These are phyloP conservation scores for Malaclemys terrapin DNA, from an alignment of 2,113 vertebrate genomes.

Conservation along the genomic window DNA sequence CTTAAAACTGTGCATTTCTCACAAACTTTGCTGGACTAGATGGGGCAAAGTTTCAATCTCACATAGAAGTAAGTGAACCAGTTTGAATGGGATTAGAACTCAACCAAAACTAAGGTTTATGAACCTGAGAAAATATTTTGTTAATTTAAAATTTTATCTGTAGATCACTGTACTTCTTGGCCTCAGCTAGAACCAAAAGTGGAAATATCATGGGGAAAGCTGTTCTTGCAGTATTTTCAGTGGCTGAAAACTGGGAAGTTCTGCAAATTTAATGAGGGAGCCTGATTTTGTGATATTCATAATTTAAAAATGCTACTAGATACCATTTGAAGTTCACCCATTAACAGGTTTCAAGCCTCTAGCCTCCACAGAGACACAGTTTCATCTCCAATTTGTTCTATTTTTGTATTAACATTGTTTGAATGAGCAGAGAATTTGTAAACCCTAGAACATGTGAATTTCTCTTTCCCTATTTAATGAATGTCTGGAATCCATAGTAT, in stretches of 20 bases:
- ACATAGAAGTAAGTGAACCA: background rate
- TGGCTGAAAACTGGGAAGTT: background rate
- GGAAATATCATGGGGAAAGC: background rate
- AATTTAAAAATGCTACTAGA: background rate
- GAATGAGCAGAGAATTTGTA: background rate
- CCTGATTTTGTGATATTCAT: background rate
- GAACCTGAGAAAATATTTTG: background rate
- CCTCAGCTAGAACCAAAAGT: background rate
- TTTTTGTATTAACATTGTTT: background rate
- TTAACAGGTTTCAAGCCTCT: background rate
- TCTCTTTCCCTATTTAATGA: background rate
- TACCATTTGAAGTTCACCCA: background rate
- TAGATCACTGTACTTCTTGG: background rate
- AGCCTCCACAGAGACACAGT: background rate
- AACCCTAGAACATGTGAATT: background rate
- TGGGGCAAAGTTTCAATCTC: background rate
- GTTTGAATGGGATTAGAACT: background rate
- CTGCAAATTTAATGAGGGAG: background rate
- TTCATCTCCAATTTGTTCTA: background rate
- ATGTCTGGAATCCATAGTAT: background rate
- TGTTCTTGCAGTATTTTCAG: background rate
- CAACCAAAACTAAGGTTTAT: background rate
- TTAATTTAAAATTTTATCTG: background rate
- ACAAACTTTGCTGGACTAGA: background rate
- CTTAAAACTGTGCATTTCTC: background rate